Evolutionary conservation across 2,888 invertebrate genomes (phyloP), one percentile per base, ranked within the genome.

Genomic region (Acanthosepion esculentum): DNA sequence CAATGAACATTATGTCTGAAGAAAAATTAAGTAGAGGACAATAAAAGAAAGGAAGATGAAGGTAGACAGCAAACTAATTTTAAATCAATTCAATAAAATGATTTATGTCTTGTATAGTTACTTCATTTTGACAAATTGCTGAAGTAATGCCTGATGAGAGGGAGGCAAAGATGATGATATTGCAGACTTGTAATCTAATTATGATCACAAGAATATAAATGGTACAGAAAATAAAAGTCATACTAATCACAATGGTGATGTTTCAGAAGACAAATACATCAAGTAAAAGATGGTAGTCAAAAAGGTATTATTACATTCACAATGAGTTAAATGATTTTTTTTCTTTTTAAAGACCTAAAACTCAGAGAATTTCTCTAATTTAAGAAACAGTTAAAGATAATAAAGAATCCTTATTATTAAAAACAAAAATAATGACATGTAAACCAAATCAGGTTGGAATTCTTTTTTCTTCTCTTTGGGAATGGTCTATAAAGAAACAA

Each of bases 81-180:
- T 78, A 78, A 78, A 78, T 78, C 78, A 78, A 78, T 78, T 78
- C 78, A 78, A 78, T 78, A 78, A 78, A 78, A 78, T 78, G 78
- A 78, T 78, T 78, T 78, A 78, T 78, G 78, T 29, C 78, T 29
- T 78, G 8, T 78, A 78, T 29, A 78, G 78, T 78, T 78, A 78
- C 78, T 78, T n/a, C 29, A 78, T 78, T 78, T n/a, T 78, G 78
- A 78, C 78, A n/a, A 78, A 78, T 78, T 78, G 78, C n/a, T 78
- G n/a, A n/a, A 78, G 78, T 78, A n/a, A 10, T 78, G 78, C n/a
- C 18, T 29, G 78, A 29, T n/a, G 78, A 78, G 78, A 78, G 78
- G n/a, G n/a, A n/a, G n/a, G 10, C 3, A n/a, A 10, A n/a, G 78
- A 12, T n/a, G 78, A 78, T 78, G n/a, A 78, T 59, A 59, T 20